These are phyloP conservation scores for Ochlodes sylvanus DNA, from an alignment of 2,888 invertebrate species.

Conservation along the genomic window DNA sequence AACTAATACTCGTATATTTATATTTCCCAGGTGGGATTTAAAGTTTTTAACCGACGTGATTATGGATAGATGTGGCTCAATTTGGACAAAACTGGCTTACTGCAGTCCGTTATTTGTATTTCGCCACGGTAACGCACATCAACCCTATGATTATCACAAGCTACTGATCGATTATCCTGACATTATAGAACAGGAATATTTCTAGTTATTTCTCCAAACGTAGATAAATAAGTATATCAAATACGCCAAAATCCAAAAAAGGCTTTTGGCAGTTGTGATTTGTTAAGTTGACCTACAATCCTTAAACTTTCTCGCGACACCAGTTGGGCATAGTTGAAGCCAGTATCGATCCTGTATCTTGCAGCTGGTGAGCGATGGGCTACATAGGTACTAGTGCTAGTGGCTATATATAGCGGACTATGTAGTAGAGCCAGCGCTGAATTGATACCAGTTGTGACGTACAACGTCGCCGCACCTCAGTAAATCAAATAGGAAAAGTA, in stretches of 20 bases:
- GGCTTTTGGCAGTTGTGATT: background rate
- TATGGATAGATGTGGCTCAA: too few relatives aligned
- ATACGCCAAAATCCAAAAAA: background rate
- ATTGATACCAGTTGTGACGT: slow-evolving; percentile 28
- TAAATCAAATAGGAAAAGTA: slow-evolving; percentile 44
- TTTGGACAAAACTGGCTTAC: too few relatives aligned
- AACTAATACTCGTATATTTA: too few relatives aligned
- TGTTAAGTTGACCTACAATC: slow-evolving; percentile 13
- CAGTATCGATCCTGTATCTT: slow-evolving; percentile 34
- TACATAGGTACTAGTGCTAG: background rate
- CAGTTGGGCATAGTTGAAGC: slow-evolving; percentile 6
- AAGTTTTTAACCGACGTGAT: too few relatives aligned
- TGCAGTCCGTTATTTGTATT: too few relatives aligned
- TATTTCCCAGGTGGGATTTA: too few relatives aligned
- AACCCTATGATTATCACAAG: too few relatives aligned
- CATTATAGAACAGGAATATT: too few relatives aligned
- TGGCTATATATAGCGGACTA: background rate
- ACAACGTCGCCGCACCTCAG: slow-evolving; percentile 41
- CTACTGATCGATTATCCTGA: too few relatives aligned
- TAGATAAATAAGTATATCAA: too few relatives aligned
- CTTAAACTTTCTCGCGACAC: slow-evolving; percentile 1
- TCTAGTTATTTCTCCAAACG: too few relatives aligned
- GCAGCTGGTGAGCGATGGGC: background rate
- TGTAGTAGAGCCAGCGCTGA: slow-evolving; percentile 1
- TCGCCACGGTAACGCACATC: too few relatives aligned